These are phyloP conservation scores for Hirundo rustica DNA, from an alignment of 2,797 vertebrate species.

Conservation along the genomic window DNA sequence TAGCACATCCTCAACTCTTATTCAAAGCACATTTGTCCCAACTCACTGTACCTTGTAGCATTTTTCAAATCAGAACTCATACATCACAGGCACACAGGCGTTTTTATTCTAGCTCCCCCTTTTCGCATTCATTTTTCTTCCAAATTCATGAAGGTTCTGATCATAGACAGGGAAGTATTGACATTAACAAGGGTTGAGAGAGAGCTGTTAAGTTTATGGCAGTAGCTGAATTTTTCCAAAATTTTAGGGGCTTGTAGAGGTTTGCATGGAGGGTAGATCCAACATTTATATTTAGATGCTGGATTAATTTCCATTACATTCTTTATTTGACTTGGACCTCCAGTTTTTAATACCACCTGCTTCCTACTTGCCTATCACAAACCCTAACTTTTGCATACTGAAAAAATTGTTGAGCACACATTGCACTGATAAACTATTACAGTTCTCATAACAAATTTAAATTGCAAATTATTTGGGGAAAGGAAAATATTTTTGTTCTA, in stretches of 20 bases:
- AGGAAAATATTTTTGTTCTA: neutral
- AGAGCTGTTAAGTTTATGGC: neutral
- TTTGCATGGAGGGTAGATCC: neutral
- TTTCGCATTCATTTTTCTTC: neutral
- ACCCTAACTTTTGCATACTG: neutral
- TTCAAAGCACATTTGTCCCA: slow-evolving; percentile 35
- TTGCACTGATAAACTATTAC: neutral
- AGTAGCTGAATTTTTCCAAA: neutral
- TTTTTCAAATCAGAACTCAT: neutral
- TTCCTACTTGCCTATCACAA: neutral
- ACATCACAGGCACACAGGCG: neutral
- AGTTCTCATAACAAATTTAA: neutral
- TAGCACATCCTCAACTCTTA: neutral
- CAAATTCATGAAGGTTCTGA: neutral
- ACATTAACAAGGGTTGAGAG: neutral
- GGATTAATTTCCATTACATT: neutral
- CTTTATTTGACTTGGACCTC: neutral
- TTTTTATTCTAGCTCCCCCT: neutral
- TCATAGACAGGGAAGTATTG: neutral
- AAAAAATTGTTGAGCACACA: neutral
- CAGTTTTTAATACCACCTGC: neutral
- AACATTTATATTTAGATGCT: neutral
- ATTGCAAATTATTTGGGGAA: neutral
- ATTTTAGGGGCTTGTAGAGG: neutral
- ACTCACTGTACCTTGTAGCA: neutral